Evolutionary conservation across 2,113 vertebrate genomes (phyloP), one percentile per base, ranked within the genome.

Genomic region (Gavia stellata): DNA sequence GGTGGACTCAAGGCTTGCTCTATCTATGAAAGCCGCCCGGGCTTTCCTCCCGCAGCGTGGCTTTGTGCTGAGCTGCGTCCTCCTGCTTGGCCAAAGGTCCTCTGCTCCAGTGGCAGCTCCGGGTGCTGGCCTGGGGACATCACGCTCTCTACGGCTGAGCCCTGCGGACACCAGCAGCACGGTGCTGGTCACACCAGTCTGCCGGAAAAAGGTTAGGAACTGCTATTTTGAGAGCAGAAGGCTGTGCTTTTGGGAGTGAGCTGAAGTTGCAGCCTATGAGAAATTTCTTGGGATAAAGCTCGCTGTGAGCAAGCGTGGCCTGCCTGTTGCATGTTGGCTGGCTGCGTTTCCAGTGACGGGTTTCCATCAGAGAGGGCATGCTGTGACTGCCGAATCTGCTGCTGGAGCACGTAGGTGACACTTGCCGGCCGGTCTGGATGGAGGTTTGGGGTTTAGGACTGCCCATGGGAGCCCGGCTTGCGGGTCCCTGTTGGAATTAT

Each of bases 271-370:
- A 94, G 61, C 44, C 10, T n/a, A 0, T 12, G 59, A 53, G 85
- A 34, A n/a, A 10, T 52, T 42, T 49, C 56, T 62, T n/a, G 59
- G 44, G 66, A 14, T 40, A 40, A 63, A 71, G 56, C 52, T 85
- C 0, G 0, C 66, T 17, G 44, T 10, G 29, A 84, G 63, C 50
- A 14, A 45, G 44, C 3, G 0, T 53, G 79, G 31, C 25, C 45
- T 29, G 65, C 28, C 56, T 18, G 45, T 52, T n/a, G 26, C 13
- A 2, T 2, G 6, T 17, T 7, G 29, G 38, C 50, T 52, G 38
- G 23, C 36, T 58, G 58, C 3, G 2, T 77, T 65, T 50, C 52
- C 65, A 70, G 66, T 42, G 71, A 49, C 1, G 13, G 73, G n/a
- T 19, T 59, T 71, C 70, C 4, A 5, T 66, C 40, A 13, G 34